A percentile compares a stretch with the other conserved stretches of the same genome.
These are phyloP conservation scores for Pollimyrus isidori DNA, from an alignment of 2,113 vertebrate genomes.

Conservation along the genomic window DNA sequence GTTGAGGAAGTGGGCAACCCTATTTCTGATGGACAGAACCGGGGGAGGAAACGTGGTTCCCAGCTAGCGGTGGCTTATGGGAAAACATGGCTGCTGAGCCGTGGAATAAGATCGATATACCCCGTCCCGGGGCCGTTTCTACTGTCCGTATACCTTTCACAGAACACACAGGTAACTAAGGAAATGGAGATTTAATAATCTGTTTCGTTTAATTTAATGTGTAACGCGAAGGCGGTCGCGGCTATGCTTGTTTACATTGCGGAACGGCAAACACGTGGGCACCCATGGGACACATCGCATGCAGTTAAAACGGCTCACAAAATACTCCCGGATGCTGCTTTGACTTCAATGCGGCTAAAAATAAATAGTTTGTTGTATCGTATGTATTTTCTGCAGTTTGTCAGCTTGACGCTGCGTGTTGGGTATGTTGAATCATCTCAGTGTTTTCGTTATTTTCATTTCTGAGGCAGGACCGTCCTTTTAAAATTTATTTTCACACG, in stretches of 20 bases:
- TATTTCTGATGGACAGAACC: neutral
- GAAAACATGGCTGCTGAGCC: slow-evolving; percentile 39
- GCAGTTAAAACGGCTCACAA: neutral
- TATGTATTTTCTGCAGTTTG: neutral
- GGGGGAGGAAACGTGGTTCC: neutral
- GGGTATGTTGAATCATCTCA: neutral
- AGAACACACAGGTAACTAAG: slow-evolving; percentile 29
- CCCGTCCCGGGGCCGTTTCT: slow-evolving; percentile 30
- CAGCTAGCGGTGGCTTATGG: neutral
- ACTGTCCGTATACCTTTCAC: slow-evolving; percentile 22
- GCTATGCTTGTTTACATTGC: neutral
- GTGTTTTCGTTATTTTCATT: neutral
- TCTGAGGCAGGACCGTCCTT: neutral
- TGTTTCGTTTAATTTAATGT: neutral
- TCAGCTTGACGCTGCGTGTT: neutral
- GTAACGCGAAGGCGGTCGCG: neutral
- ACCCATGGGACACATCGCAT: neutral
- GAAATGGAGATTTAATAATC: neutral
- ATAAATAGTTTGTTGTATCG: neutral
- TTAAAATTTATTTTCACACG: neutral
- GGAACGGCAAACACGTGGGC: neutral
- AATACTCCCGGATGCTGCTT: neutral
- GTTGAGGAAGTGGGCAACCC: too few species aligned
- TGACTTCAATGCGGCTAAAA: neutral
- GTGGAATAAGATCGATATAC: slow-evolving; percentile 46